Evolutionary conservation across 2,113 vertebrate species (phyloP).

Genomic region (Daphoenositta chrysoptera): DNA sequence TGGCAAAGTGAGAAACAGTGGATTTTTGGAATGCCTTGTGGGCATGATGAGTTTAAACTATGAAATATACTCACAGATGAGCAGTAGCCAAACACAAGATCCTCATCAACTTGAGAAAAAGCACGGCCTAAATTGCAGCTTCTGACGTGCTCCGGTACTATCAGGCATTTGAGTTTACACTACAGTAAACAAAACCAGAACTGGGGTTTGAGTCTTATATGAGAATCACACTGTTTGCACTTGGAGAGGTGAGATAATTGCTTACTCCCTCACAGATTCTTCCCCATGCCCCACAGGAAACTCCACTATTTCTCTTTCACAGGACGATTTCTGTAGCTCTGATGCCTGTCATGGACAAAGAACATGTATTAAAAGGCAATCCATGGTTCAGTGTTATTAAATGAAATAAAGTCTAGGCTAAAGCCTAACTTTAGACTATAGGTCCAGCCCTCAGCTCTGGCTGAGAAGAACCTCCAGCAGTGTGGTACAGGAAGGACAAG

Average conservation of each 20-base stretch:
- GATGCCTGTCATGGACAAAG: not conserved
- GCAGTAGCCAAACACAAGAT: not conserved
- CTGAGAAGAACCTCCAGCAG: not conserved
- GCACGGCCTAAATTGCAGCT: not conserved
- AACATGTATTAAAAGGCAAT: not conserved
- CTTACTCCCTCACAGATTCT: not conserved
- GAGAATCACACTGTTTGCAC: not conserved
- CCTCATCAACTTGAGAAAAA: not conserved
- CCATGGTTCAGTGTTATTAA: not conserved
- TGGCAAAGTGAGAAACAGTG: not conserved
- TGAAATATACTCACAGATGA: not conserved
- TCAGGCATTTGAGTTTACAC: not conserved
- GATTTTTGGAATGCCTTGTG: accelerated
- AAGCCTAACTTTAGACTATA: not conserved
- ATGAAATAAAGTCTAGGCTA: not conserved
- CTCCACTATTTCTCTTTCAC: not conserved
- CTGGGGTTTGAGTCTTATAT: not conserved
- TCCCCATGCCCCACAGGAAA: not conserved
- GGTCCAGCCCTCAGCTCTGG: not conserved
- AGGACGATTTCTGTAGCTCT: not conserved
- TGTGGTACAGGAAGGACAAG: not conserved
- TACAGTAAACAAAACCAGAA: not conserved
- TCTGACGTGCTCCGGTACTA: not conserved
- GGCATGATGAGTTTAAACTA: not conserved
- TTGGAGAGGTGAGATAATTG: not conserved